Percentiles rank a stretch among this genome's conserved stretches.
These are phyloP conservation scores for Agrotis segetum DNA, from an alignment of 2,888 invertebrate species.

Conservation along the genomic window DNA sequence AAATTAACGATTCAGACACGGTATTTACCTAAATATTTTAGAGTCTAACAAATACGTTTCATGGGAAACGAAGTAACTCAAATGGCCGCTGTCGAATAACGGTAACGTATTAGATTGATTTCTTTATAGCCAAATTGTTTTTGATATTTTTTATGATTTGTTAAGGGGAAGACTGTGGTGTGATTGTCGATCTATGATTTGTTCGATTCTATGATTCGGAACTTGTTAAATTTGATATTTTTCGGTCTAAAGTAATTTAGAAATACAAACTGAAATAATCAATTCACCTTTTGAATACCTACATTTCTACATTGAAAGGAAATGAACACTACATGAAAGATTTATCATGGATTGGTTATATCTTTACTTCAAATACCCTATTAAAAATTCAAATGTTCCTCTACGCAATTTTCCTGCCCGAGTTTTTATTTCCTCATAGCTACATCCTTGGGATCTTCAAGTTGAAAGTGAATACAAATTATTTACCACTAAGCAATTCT, in stretches of 20 bases:
- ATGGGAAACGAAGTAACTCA: constrained; percentile 80
- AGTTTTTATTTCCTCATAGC: too few species aligned
- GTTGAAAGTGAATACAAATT: too few species aligned
- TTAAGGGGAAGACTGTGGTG: constrained; percentile 73
- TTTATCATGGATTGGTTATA: too few species aligned
- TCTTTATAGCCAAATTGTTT: constrained; percentile 82
- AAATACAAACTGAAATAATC: too few species aligned
- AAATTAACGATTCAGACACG: constrained; percentile 81
- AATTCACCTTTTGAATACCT: too few species aligned
- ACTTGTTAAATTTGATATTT: neutral
- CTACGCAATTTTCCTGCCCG: too few species aligned
- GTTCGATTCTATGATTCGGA: constrained; percentile 1
- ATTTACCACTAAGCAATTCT: too few species aligned
- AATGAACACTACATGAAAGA: too few species aligned
- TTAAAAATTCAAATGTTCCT: too few species aligned
- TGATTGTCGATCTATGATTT: constrained; percentile 4
- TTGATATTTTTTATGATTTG: constrained; percentile 73
- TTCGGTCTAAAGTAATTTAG: accelerated
- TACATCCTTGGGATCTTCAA: too few species aligned
- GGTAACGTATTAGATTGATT: constrained; percentile 81
- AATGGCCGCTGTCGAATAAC: constrained; percentile 77
- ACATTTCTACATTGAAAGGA: too few species aligned
- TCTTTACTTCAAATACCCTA: too few species aligned
- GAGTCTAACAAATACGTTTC: constrained; percentile 73
- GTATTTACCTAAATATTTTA: constrained; percentile 79